Conservation (phyloP, 92 coral and sea anemone genomes). For the Paramuricea clavata region DNA sequence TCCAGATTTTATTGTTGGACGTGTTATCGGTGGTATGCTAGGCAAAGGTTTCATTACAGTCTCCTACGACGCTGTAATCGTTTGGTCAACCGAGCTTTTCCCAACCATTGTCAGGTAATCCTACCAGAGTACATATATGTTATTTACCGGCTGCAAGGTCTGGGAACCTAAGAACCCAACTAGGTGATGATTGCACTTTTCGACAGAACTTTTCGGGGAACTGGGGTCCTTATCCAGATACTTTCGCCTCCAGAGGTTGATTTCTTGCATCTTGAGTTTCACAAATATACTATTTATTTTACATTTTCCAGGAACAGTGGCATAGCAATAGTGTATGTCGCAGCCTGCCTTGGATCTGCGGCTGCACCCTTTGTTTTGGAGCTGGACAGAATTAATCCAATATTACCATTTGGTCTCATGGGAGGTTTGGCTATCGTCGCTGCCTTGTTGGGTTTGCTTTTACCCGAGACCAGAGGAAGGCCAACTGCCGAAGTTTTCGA, state of each 20-base stretch:
- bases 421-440: slow-evolving; percentile 62
- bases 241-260: too few relatives aligned
- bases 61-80: slow-evolving; percentile 68
- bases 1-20: slow-evolving; percentile 69
- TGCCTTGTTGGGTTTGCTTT: slow-evolving; percentile 57
- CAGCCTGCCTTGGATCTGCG: slow-evolving; percentile 65
- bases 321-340: slow-evolving; percentile 55
- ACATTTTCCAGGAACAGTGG: slow-evolving; percentile 67
- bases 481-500: slow-evolving; percentile 64
- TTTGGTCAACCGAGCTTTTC: slow-evolving; percentile 78
- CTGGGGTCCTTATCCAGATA: too few relatives aligned
- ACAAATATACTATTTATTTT: too few relatives aligned
- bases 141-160: too few relatives aligned
- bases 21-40: slow-evolving; percentile 69
- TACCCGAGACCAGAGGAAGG: slow-evolving; percentile 67
- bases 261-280: too few relatives aligned
- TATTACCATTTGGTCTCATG: slow-evolving; percentile 72
- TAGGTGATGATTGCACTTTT: too few relatives aligned
- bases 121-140: too few relatives aligned
- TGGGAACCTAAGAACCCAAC: too few relatives aligned
- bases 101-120: slow-evolving; percentile 78
- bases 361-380: slow-evolving; percentile 70
- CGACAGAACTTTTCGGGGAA: too few relatives aligned
- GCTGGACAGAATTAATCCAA: slow-evolving; percentile 51
- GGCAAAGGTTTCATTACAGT: slow-evolving; percentile 73